Conservation (phyloP, 2,888 invertebrate genomes). For the Hemithea aestivaria region DNA sequence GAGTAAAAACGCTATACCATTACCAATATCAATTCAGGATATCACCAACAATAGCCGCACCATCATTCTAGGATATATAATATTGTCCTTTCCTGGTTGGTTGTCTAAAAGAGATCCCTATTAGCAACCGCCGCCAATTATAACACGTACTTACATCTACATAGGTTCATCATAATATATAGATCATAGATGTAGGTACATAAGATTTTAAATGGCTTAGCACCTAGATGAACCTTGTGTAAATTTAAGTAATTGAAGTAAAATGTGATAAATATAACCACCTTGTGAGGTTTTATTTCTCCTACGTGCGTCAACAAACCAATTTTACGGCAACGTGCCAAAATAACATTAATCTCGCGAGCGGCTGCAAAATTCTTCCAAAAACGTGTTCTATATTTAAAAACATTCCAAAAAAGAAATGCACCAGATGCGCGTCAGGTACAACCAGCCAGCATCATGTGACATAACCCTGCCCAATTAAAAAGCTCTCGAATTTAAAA, state of each 20-base stretch:
- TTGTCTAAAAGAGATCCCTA: too few relatives aligned
- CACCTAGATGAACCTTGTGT: too few relatives aligned
- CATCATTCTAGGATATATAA: too few relatives aligned
- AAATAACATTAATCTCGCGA: constrained; percentile 15
- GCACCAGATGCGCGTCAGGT: constrained; percentile 74
- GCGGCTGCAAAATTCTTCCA: constrained; percentile 36
- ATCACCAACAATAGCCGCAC: too few relatives aligned
- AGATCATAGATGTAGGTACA: too few relatives aligned
- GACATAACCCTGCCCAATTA: constrained; percentile 40
- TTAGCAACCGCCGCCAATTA: too few relatives aligned
- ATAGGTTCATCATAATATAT: too few relatives aligned
- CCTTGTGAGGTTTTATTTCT: constrained; percentile 7
- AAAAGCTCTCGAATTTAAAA: constrained; percentile 11
- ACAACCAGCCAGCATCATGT: constrained; percentile 64
- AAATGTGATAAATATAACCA: background rate
- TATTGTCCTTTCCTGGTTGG: too few relatives aligned
- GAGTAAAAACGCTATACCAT: too few relatives aligned
- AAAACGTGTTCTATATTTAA: constrained; percentile 60
- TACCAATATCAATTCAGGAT: too few relatives aligned
- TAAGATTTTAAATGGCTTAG: too few relatives aligned
- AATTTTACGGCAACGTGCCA: constrained; percentile 35
- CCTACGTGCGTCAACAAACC: constrained; percentile 23
- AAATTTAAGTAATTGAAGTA: background rate
- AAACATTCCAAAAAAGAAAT: constrained; percentile 49
- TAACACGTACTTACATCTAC: too few relatives aligned